A percentile compares a stretch with the other conserved stretches of the same genome.
These are phyloP conservation scores for Apis dorsata DNA, from an alignment of 1,140 invertebrate genomes.

Conservation along the genomic window DNA sequence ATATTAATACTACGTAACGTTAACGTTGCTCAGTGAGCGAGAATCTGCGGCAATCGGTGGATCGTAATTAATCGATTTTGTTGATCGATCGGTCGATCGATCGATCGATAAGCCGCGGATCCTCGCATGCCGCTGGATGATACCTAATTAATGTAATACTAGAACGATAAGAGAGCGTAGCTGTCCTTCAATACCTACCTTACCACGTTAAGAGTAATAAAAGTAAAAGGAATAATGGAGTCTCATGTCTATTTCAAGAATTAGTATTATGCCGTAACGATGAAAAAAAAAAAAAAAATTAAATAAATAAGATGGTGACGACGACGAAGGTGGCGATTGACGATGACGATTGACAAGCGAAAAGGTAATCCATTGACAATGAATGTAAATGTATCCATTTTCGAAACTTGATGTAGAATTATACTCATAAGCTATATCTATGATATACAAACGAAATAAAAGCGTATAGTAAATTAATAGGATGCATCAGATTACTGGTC, in stretches of 20 bases:
- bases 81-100: conserved; percentile 23
- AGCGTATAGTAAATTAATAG: conserved; percentile 77
- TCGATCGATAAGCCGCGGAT: conserved; percentile 47
- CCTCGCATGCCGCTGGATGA: conserved; percentile 68
- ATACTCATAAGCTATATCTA: conserved; percentile 81
- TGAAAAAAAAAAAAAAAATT: conserved; percentile 27
- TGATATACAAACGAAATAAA: conserved; percentile 80
- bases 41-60: conserved; percentile 26
- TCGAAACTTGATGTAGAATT: conserved; percentile 81
- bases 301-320: conserved; percentile 20
- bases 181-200: conserved; percentile 78
- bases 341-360: conserved; percentile 56
- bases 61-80: conserved; percentile 35
- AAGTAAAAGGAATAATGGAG: conserved; percentile 68
- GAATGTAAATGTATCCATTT: conserved; percentile 82
- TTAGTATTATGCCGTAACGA: conserved; percentile 74
- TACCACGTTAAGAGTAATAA: conserved; percentile 76
- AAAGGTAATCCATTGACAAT: conserved; percentile 80
- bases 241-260: conserved; percentile 77
- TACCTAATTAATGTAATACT: conserved; percentile 79
- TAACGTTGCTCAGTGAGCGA: conserved; percentile 63
- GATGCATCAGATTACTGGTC: conserved; percentile 13
- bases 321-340: conserved; percentile 57
- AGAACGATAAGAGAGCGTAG: conserved; percentile 77
- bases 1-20: conserved; percentile 77